Evolutionary conservation across 2,797 vertebrate species (phyloP), one percentile per base, ranked within the genome.

Genomic region (Gila robusta): DNA sequence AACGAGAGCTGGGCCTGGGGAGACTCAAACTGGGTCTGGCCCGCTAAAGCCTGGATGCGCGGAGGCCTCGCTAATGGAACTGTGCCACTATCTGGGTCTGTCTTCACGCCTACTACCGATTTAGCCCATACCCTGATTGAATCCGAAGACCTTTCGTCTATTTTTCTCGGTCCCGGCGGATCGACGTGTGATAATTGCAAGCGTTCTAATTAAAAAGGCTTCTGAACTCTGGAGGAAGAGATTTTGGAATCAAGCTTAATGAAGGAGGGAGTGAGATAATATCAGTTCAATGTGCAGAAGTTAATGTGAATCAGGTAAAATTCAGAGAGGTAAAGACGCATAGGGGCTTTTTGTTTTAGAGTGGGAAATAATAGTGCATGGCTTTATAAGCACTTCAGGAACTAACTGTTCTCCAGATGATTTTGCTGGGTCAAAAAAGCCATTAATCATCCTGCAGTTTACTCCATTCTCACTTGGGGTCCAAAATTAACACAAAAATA

Each of bases 131-230:
- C 80, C 76, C 85, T 88, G 88, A 88, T 90, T 87, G 80, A 90
- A 89, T 88, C 82, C 64, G 6, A 87, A 89, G 89, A 85, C 87
- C 82, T 84, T 87, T 85, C 82, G 90, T 94, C 94, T 94, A 96
- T 95, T 95, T 95, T 93, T 78, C 88, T 72, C 54, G 32, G 72
- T 94, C 95, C 93, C 87, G 7, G 87, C 89, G 94, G 94, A 94
- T 91, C 84, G 66, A 39, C 86, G 90, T 86, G 91, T 91, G 93
- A 91, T 94, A 95, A 96, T 95, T 94, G 92, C 91, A 89, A 92
- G 89, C 78, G 87, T 85, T 93, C 91, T 93, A 95, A 95, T 96
- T 95, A 95, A 94, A 95, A 93, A 90, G 70, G 80, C 81, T 89
- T 81, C 83, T 91, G 91, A 93, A 93, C 92, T 92, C 89, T 87